Base-by-base conservation (phyloP, 1,140 invertebrate genomes). In the Diploscapter pachys region DNA sequence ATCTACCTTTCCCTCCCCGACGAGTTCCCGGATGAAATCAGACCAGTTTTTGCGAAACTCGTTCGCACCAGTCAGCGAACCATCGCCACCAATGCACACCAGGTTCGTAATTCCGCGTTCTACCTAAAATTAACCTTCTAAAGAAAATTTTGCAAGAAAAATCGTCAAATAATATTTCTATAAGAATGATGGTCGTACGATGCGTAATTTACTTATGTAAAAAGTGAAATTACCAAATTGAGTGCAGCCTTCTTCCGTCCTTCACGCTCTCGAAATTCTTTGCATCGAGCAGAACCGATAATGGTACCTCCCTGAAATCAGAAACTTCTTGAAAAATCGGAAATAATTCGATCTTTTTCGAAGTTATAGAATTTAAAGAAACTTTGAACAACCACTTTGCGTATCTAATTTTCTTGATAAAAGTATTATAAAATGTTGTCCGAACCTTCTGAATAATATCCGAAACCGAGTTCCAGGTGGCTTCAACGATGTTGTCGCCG, bases 71-170 rank as follows among this genome's bases (percentile, higher is more conserved):
- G 97, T 99, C 5, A 99, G 89, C 65, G 94, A 97, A 81, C 97
- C 97, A 88, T 99, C 97, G 81, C 97, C 95, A 73, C 97, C 97
- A 87, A 99, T 99, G 0, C 95, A 93, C 67, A 98, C 95, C 78
- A 99, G 89, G 88, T 99, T 98, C 56, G 93, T 94, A 81, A 99
- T 99, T 57, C 92, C 92, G 67, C 89, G 89, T 50, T 90, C 87
- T 2, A 99, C 31, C 31, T 31, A 31, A 31, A 31, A 31, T 31
- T 31, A 31, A 31, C 31, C 1, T 31, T 31, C 1, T 31, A 31
- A 1, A 31, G 31, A 31, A 31, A 31, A 31, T 31, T 0, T 31
- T 31, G 31, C 31, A 31, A 31, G 31, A 31, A 31, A 31, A 31
- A 31, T 31, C 31, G 31, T 31, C 31, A 31, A 31, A 31, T 31